Evolutionary conservation across 2,113 vertebrate species (phyloP).

Genomic region (Pelodiscus sinensis): DNA sequence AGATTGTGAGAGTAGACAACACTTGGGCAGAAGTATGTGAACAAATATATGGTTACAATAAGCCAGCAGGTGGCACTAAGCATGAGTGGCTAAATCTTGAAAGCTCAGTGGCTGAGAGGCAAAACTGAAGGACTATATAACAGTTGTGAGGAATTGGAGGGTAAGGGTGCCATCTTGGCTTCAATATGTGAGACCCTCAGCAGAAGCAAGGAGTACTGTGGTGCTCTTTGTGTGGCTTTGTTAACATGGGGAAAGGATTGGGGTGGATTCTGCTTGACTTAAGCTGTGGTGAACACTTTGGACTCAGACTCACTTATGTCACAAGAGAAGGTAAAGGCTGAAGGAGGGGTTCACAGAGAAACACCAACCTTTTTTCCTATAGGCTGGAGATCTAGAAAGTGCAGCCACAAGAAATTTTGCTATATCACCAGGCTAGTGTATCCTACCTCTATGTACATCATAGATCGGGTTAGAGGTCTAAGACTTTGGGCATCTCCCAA

Average conservation of each 20-base stretch:
- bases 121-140: neutral
- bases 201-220: neutral
- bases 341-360: neutral
- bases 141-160: neutral
- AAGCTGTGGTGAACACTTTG: neutral
- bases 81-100: neutral
- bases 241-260: neutral
- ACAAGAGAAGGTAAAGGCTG: neutral
- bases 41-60: neutral
- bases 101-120: neutral
- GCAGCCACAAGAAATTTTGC: too few relatives aligned
- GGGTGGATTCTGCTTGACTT: too few relatives aligned
- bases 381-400: neutral
- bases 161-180: neutral
- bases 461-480: neutral
- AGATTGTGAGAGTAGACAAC: neutral
- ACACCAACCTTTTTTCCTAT: neutral
- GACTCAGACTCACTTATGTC: neutral
- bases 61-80: neutral
- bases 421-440: neutral
- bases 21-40: neutral
- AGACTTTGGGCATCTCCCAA: neutral
- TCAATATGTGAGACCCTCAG: neutral
- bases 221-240: neutral
- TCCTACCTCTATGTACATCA: neutral